These are phyloP conservation scores for Ceryle rudis DNA, from an alignment of 2,797 vertebrate genomes.

Conservation along the genomic window DNA sequence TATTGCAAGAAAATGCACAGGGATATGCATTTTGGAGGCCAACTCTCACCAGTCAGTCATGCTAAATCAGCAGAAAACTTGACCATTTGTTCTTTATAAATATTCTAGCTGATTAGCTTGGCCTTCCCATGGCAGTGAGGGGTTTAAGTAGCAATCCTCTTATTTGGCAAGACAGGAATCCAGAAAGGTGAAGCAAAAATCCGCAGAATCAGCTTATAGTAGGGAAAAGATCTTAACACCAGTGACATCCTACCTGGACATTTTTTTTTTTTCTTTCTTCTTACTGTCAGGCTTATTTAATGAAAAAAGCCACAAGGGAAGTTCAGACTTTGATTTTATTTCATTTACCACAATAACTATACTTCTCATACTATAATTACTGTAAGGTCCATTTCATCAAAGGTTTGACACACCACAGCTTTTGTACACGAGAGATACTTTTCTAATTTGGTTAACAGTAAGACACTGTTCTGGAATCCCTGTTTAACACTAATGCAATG, in stretches of 20 bases:
- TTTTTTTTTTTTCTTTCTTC: neutral
- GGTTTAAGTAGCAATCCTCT: neutral
- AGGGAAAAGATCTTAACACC: neutral
- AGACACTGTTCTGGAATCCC: neutral
- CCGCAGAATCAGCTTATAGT: neutral
- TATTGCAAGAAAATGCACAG: neutral
- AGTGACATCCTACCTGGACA: neutral
- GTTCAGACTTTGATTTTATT: neutral
- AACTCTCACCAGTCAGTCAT: neutral
- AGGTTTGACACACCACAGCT: neutral
- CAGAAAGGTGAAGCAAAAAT: neutral
- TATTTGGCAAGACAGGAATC: neutral
- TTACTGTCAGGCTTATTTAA: neutral
- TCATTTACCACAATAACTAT: neutral
- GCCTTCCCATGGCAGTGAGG: neutral
- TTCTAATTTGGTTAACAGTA: neutral
- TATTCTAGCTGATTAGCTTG: neutral
- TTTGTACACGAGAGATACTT: neutral
- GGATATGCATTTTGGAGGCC: neutral
- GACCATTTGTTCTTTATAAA: neutral
- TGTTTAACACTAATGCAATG: neutral
- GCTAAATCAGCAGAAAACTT: neutral
- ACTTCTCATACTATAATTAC: neutral
- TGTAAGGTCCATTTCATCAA: neutral
- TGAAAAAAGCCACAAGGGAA: neutral